Conservation (phyloP, 2,888 invertebrate species). For the Scaptomyza caliginosa region DNA sequence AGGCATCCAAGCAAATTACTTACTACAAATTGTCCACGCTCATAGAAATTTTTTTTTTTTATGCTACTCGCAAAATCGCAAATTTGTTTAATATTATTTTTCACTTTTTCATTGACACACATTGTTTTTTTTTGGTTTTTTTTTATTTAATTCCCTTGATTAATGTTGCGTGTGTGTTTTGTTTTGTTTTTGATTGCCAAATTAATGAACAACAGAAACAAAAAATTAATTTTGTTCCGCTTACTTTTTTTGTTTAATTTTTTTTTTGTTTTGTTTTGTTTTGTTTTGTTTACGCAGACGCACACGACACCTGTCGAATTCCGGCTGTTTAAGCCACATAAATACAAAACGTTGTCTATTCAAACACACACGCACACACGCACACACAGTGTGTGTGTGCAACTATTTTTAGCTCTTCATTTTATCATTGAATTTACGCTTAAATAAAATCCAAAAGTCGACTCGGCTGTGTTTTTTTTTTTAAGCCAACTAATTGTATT, state of each 20-base stretch:
- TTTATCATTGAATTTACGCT: conserved; percentile 60
- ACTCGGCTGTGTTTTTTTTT: conserved; percentile 9
- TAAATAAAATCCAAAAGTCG: conserved; percentile 37
- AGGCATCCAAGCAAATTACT: conserved; percentile 42
- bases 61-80: conserved; percentile 1
- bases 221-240: conserved; percentile 8
- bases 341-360: conserved; percentile 33
- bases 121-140: neutral
- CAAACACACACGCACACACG: conserved; percentile 1
- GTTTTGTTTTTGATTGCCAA: conserved; percentile 5
- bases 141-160: conserved; percentile 9
- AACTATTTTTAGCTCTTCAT: conserved; percentile 57
- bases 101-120: conserved; percentile 1
- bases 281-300: conserved; percentile 34
- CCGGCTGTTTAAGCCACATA: conserved; percentile 27
- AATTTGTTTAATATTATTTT: neutral
- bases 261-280: neutral
- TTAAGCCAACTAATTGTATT: conserved; percentile 62
- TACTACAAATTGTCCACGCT: conserved; percentile 46
- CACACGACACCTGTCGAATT: conserved; percentile 23
- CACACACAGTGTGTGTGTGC: conserved; percentile 1
- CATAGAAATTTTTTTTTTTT: conserved; percentile 20
- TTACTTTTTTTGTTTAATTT: neutral
- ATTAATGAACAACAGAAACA: conserved; percentile 29
- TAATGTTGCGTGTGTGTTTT: conserved; percentile 11